phyloP scores from a whole-genome alignment of 1,140 invertebrate genomes.

The Cheumatopsyche charites region DNA sequence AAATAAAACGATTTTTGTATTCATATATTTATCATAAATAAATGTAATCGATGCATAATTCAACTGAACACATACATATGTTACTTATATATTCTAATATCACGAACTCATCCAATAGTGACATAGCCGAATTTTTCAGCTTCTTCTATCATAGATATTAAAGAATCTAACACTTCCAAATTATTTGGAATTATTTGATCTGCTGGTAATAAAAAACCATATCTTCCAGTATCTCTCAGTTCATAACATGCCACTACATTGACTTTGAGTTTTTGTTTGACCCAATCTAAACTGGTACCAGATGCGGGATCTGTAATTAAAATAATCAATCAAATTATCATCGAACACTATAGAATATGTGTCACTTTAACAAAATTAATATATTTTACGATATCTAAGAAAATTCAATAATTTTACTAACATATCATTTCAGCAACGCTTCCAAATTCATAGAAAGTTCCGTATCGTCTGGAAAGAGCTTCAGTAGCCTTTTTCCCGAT shows the following conservation, averaged over 20 bases:
- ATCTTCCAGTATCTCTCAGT: conserved; percentile 53
- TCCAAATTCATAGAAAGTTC: conserved; percentile 59
- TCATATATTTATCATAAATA: not conserved
- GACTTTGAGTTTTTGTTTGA: conserved; percentile 67
- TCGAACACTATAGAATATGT: too few species aligned
- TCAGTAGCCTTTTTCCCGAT: conserved; percentile 63
- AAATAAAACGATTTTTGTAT: conserved; percentile 8
- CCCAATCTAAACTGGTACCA: conserved; percentile 76
- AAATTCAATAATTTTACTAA: conserved; percentile 48
- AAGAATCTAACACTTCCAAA: conserved; percentile 56
- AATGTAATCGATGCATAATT: not conserved
- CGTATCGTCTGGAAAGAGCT: conserved; percentile 58
- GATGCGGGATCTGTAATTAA: conserved; percentile 60
- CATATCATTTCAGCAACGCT: conserved; percentile 64
- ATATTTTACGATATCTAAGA: not conserved
- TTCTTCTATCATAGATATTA: conserved; percentile 57
- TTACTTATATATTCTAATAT: too few species aligned
- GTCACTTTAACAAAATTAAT: too few species aligned
- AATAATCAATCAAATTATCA: not conserved
- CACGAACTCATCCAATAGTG: too few species aligned
- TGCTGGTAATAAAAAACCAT: conserved; percentile 71
- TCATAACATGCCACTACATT: conserved; percentile 73
- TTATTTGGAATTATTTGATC: conserved; percentile 65
- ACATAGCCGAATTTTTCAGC: conserved; percentile 5
- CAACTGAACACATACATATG: too few species aligned